These are phyloP conservation scores for Coregonus clupeaformis DNA, from an alignment of 2,113 vertebrate species.

Conservation along the genomic window DNA sequence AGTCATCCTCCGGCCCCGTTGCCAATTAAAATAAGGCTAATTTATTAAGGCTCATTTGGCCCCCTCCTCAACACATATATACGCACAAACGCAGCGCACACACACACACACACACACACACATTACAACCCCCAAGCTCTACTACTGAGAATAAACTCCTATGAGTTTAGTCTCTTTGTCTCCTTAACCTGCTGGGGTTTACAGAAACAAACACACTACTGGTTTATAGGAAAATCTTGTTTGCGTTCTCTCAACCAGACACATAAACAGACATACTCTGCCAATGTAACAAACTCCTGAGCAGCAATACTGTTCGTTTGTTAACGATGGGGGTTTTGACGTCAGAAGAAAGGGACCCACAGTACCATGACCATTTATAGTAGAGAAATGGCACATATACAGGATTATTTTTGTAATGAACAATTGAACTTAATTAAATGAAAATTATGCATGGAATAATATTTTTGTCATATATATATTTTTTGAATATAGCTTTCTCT, in stretches of 20 bases:
- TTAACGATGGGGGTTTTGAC: too few relatives aligned
- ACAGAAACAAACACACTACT: constrained; percentile 14
- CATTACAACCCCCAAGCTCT: not conserved
- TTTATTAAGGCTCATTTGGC: too few relatives aligned
- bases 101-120: too few relatives aligned
- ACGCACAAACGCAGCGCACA: not conserved
- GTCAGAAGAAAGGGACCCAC: too few relatives aligned
- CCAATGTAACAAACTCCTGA: not conserved
- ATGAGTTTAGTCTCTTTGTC: constrained; percentile 3
- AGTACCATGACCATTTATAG: too few relatives aligned
- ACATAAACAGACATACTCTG: constrained; percentile 2
- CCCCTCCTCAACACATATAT: not conserved
- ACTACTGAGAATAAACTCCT: not conserved
- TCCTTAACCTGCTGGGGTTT: constrained; percentile 20
- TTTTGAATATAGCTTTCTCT: too few relatives aligned
- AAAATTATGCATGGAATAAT: too few relatives aligned
- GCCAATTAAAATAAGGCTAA: not conserved
- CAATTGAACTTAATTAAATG: too few relatives aligned
- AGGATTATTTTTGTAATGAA: too few relatives aligned
- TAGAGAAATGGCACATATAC: too few relatives aligned
- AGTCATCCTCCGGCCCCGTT: not conserved
- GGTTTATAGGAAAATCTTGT: constrained; percentile 9
- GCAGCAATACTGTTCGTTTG: too few relatives aligned
- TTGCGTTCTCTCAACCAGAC: not conserved
- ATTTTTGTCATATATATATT: too few relatives aligned